These are phyloP conservation scores for Anomalospiza imberbis DNA, from an alignment of 2,797 vertebrate genomes.

Conservation along the genomic window DNA sequence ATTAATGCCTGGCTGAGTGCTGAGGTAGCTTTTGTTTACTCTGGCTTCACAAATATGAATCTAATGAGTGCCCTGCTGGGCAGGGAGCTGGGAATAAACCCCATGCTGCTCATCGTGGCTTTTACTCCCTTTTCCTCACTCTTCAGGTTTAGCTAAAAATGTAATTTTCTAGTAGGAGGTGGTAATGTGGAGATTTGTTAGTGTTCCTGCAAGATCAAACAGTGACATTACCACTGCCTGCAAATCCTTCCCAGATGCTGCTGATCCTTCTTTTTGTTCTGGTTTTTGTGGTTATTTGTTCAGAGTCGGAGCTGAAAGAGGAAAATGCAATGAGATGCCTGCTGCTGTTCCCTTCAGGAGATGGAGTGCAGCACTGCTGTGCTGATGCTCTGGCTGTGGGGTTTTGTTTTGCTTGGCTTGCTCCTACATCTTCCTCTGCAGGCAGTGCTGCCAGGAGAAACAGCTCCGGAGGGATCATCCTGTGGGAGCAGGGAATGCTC, in stretches of 20 bases:
- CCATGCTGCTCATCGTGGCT: not conserved
- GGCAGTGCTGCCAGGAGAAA: not conserved
- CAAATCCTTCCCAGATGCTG: not conserved
- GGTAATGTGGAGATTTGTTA: not conserved
- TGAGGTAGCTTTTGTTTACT: not conserved
- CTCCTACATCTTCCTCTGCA: not conserved
- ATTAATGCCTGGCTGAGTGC: not conserved
- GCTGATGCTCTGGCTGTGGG: not conserved
- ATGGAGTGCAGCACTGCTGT: not conserved
- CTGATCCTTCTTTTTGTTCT: not conserved
- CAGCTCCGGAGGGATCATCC: not conserved
- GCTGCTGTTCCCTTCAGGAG: not conserved
- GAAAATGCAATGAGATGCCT: not conserved
- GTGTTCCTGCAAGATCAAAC: not conserved
- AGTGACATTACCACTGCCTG: not conserved
- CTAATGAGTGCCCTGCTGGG: not conserved
- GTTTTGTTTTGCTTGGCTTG: not conserved
- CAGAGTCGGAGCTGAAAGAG: not conserved
- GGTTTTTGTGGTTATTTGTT: not conserved
- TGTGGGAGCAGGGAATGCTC: not conserved
- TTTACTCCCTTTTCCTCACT: not conserved
- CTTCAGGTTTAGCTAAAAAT: not conserved
- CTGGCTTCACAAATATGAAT: not conserved
- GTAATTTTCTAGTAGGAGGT: not conserved
- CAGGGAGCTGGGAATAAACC: not conserved